Base-by-base conservation (phyloP, 2,797 vertebrate species). In the Tiaroga cobitis region DNA sequence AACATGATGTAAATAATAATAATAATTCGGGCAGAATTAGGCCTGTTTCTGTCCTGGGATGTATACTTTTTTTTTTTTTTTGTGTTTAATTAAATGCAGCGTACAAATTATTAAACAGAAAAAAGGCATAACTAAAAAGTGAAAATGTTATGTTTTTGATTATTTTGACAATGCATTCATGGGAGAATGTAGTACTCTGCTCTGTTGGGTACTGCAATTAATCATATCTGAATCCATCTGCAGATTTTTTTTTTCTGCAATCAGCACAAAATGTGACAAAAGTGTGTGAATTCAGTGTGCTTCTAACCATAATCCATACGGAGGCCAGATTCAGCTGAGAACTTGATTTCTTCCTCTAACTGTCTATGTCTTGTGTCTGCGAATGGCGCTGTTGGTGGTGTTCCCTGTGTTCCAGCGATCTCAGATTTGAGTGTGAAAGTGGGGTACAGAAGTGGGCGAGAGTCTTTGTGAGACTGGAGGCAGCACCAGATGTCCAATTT, bases 401-500 rank as follows among this genome's bases (percentile, higher is more conserved):
- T 80, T 86, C 82, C 41, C 46, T 54, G 65, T 73, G 73, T 72
- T 49, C 70, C 73, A 84, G 73, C n/a, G 32, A 68, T 84, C 82
- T 84, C 43, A 65, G 82, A 67, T 68, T 65, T 54, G 59, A 84
- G 82, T 84, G 73, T 84, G 82, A 84, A 84, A 68, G 73, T 78
- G 82, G 67, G 78, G 78, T 86, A 82, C 78, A 73, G 81, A 82
- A 89, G 86, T 87, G 81, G 88, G 86, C 78, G 86, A 86, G 81
- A 72, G 87, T 83, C 85, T 88, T 88, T 90, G 88, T 91, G 81
- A 89, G 83, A 82, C 85, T 70, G 81, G 84, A 89, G 85, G 80
- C 85, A 80, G 87, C 94, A 94, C 94, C 95, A 96, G 95, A 95
- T 96, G 95, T 95, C 95, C 94, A 95, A 95, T 95, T 95, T 95